These are phyloP conservation scores for Homalodisca vitripennis DNA, from an alignment of 1,140 invertebrate species.

Conservation along the genomic window DNA sequence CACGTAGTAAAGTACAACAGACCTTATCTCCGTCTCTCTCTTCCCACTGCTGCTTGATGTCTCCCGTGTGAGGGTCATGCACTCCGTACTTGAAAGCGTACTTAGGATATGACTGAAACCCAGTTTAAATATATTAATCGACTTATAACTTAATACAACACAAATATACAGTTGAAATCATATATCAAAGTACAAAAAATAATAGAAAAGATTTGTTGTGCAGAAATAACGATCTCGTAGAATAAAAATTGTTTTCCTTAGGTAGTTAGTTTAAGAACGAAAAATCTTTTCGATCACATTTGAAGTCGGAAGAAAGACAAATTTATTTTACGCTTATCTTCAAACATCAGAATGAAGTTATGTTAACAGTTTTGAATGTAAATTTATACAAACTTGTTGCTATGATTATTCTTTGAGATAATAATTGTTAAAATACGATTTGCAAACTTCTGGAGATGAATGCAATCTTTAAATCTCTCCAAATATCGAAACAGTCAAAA, in stretches of 20 bases:
- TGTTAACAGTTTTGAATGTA: too few species aligned
- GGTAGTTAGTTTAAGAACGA: neutral
- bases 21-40: constrained; percentile 41
- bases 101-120: constrained; percentile 40
- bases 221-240: neutral
- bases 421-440: neutral
- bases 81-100: constrained; percentile 49
- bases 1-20: neutral
- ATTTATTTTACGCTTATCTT: too few species aligned
- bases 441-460: too few species aligned
- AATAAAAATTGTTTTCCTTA: neutral
- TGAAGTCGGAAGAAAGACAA: too few species aligned
- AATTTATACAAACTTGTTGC: neutral
- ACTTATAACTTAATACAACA: neutral
- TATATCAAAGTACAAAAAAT: neutral
- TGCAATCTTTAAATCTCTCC: too few species aligned
- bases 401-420: neutral
- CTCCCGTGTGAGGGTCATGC: constrained; percentile 46
- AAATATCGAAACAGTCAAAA: too few species aligned
- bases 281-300: neutral
- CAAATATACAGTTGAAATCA: neutral
- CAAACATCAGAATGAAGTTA: too few species aligned
- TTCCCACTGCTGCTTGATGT: constrained; percentile 47
- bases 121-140: constrained; percentile 12
- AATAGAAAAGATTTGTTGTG: neutral